Evolutionary conservation across 1,140 invertebrate species (phyloP).

Genomic region (Drosophila serrata): DNA sequence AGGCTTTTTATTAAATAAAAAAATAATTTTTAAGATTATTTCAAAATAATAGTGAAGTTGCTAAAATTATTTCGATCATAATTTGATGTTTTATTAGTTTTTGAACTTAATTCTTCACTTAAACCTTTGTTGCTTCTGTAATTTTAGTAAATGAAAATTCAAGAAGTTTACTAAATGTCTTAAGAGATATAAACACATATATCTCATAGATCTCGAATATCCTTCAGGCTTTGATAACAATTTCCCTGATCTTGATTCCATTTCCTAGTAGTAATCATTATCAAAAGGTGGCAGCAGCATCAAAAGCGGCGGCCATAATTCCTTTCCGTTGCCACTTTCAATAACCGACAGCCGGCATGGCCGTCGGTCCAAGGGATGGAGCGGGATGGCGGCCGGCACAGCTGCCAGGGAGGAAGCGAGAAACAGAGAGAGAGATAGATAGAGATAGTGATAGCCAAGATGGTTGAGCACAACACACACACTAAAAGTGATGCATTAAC

Average conservation of each 20-base stretch:
- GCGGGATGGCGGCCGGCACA: slow-evolving; percentile 12
- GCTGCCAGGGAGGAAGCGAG: slow-evolving; percentile 1
- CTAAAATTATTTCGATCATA: no score
- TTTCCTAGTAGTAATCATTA: slow-evolving; percentile 8
- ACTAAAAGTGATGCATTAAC: slow-evolving; percentile 59
- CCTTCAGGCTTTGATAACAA: slow-evolving; percentile 1
- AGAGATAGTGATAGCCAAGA: slow-evolving; percentile 40
- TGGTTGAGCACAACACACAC: slow-evolving; percentile 43
- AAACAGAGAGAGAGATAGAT: slow-evolving; percentile 1
- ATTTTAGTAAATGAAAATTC: neutral
- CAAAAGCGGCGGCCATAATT: slow-evolving; percentile 46
- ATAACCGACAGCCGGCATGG: slow-evolving; percentile 43
- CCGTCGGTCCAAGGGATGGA: slow-evolving; percentile 17
- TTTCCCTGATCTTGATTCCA: slow-evolving; percentile 14
- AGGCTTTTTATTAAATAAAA: neutral
- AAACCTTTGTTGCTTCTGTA: neutral
- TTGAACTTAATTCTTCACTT: neutral
- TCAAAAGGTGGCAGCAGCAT: slow-evolving; percentile 42
- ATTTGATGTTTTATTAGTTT: no score
- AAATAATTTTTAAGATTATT: neutral
- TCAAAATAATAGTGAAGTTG: neutral
- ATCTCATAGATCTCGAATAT: neutral
- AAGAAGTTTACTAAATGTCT: neutral
- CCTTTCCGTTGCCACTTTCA: slow-evolving; percentile 14
- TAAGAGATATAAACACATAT: neutral